phyloP scores from a whole-genome alignment of 2,888 invertebrate genomes.

The Platypus cylindrus region DNA sequence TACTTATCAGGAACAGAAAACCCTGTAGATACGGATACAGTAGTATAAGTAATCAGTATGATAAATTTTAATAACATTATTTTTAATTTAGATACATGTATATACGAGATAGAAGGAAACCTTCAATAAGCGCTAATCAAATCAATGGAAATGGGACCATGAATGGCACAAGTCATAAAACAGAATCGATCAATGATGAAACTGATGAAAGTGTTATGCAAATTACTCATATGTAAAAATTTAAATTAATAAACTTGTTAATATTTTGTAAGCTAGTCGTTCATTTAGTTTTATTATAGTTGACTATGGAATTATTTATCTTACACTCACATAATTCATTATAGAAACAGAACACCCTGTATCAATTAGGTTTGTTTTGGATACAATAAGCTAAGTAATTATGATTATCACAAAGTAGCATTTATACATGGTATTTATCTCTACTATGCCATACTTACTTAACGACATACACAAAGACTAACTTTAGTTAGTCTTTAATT shows the following conservation, averaged over 20 bases:
- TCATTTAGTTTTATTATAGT: too few relatives aligned
- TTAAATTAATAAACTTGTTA: slow-evolving; percentile 1
- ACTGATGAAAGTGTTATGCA: too few relatives aligned
- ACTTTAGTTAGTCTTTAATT: too few relatives aligned
- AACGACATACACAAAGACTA: too few relatives aligned
- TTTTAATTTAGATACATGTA: slow-evolving; percentile 17
- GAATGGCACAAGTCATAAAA: slow-evolving; percentile 3
- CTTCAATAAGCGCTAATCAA: slow-evolving; percentile 3
- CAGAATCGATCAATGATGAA: slow-evolving; percentile 17
- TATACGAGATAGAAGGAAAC: slow-evolving; percentile 12
- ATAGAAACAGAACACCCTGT: too few relatives aligned
- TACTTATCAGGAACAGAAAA: not conserved
- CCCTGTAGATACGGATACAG: not conserved
- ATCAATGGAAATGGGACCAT: slow-evolving; percentile 7
- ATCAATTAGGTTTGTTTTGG: too few relatives aligned
- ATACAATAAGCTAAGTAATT: too few relatives aligned
- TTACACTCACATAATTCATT: too few relatives aligned
- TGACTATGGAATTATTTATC: too few relatives aligned
- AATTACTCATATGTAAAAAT: slow-evolving; percentile 18
- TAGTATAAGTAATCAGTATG: not conserved
- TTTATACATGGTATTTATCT: too few relatives aligned
- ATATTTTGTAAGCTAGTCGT: slow-evolving; percentile 1
- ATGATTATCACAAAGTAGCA: too few relatives aligned
- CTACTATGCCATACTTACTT: too few relatives aligned
- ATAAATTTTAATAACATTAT: not conserved